Conservation (phyloP, 1,140 invertebrate genomes). For the Monochamus saltuarius region DNA sequence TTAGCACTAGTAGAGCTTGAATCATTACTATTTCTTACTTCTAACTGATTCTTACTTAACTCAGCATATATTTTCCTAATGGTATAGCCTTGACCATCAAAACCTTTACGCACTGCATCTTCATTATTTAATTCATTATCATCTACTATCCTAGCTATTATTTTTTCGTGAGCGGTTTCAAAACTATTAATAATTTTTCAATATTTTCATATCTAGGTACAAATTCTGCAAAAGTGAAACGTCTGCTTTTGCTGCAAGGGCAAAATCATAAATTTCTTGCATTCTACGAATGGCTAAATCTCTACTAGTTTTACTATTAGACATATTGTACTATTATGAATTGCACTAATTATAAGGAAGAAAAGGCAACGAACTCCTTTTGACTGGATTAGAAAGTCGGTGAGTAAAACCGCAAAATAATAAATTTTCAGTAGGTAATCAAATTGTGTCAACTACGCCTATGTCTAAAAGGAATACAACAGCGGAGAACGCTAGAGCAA, state of each 20-base stretch:
- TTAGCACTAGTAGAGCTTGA: background rate
- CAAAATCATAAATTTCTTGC: slow-evolving; percentile 10
- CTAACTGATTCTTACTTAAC: too few species aligned
- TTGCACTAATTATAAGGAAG: background rate
- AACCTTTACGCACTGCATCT: background rate
- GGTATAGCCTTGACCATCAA: background rate
- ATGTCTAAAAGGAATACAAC: too few species aligned
- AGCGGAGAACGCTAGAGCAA: too few species aligned
- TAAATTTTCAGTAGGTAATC: too few species aligned
- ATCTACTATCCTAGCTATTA: background rate
- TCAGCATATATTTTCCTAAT: too few species aligned
- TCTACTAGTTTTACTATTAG: background rate
- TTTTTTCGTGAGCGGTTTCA: background rate
- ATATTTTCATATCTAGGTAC: background rate
- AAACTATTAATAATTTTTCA: background rate
- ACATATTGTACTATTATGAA: slow-evolving; percentile 1
- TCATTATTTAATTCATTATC: background rate
- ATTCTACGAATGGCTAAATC: slow-evolving; percentile 9
- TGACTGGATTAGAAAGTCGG: background rate
- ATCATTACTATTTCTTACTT: too few species aligned
- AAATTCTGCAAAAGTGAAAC: background rate
- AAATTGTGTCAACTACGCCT: too few species aligned
- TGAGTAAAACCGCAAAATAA: too few species aligned
- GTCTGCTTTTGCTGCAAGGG: background rate
- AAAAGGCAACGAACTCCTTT: slow-evolving; percentile 3